Conservation (phyloP, 30 jellyfish, hydroid and myxozoan species). For the Phacellophora camtschatica region DNA sequence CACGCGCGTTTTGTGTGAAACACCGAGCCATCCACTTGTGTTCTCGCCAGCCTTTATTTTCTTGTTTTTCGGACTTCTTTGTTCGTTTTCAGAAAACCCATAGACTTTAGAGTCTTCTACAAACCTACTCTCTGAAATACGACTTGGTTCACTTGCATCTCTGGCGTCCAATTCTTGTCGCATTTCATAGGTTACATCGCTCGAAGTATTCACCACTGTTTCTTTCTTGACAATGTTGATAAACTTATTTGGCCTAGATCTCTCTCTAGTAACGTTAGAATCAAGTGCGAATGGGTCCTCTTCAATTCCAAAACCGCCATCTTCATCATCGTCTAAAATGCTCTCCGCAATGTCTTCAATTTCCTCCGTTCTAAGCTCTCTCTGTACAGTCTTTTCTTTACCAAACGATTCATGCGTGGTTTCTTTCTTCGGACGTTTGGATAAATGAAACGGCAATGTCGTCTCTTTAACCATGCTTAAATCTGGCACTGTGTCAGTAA, state of each 20-base stretch:
- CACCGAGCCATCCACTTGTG: not conserved
- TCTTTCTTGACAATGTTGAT: no score
- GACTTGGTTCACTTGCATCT: no score
- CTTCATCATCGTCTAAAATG: slow-evolving; percentile 20
- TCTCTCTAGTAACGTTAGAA: not conserved
- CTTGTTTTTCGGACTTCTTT: not conserved
- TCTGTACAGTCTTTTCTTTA: not conserved
- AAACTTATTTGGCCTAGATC: not conserved
- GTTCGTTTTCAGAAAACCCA: slow-evolving; percentile 10
- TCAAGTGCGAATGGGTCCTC: slow-evolving; percentile 28
- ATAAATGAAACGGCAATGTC: slow-evolving; percentile 20
- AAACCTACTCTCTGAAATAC: not conserved
- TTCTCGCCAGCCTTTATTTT: not conserved
- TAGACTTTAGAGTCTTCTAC: not conserved
- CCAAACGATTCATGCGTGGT: not conserved
- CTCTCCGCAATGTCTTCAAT: slow-evolving; percentile 18
- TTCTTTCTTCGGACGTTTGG: slow-evolving; percentile 14
- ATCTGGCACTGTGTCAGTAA: slow-evolving; percentile 34
- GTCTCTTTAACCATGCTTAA: no score
- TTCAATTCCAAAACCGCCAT: not conserved
- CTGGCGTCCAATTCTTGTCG: no score
- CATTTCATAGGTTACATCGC: no score
- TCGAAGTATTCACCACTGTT: no score
- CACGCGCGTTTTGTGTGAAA: not conserved
- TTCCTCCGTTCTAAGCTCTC: not conserved